phyloP scores from a whole-genome alignment of 2,888 invertebrate species.

The Rhingia campestris region DNA sequence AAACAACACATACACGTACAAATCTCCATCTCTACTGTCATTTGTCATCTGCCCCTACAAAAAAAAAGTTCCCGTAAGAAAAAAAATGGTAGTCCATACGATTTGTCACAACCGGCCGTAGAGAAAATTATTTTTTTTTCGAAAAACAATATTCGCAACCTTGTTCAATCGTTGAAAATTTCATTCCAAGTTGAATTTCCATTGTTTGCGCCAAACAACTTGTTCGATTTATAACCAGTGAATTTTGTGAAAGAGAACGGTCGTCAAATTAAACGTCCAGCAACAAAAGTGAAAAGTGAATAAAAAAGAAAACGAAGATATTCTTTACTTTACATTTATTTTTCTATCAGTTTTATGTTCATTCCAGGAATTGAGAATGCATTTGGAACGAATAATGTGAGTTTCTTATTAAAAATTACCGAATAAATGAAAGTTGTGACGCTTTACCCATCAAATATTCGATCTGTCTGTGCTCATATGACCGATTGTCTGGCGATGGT shows the following conservation, averaged over 20 bases:
- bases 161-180: constrained; percentile 17
- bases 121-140: constrained; percentile 38
- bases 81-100: constrained; percentile 73
- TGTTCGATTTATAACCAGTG: constrained; percentile 20
- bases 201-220: neutral
- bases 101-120: constrained; percentile 74
- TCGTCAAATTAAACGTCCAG: constrained; percentile 23
- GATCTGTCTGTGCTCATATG: constrained; percentile 46
- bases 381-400: constrained; percentile 75
- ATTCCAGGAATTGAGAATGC: constrained; percentile 68
- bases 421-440: constrained; percentile 44
- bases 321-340: constrained; percentile 48
- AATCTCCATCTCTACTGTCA: constrained; percentile 47
- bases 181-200: neutral
- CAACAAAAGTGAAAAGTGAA: constrained; percentile 39
- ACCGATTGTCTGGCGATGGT: constrained; percentile 52
- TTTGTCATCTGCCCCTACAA: constrained; percentile 62
- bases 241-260: constrained; percentile 31
- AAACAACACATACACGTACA: constrained; percentile 36
- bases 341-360: constrained; percentile 55
- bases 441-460: constrained; percentile 32
- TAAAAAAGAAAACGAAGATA: constrained; percentile 36
- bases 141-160: constrained; percentile 14
- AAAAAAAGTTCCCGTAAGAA: constrained; percentile 44
- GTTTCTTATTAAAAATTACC: constrained; percentile 44